phyloP scores from a whole-genome alignment of 1,140 invertebrate genomes.

The Drosophila neocordata region DNA sequence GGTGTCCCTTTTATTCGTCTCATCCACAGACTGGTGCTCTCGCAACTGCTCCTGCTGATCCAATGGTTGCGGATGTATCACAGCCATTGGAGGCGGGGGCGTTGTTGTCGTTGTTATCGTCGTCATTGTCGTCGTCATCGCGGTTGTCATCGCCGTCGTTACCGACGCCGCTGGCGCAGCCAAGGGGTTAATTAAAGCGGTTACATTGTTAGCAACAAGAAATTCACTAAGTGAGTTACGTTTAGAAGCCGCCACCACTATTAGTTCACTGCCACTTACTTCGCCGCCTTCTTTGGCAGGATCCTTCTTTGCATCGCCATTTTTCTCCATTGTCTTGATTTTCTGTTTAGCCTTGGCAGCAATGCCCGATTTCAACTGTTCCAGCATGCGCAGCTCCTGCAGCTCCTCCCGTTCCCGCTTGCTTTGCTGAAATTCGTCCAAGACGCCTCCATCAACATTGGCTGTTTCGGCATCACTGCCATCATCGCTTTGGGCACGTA shows the following conservation, averaged over 20 bases:
- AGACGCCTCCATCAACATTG: conserved; percentile 29
- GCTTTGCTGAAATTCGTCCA: conserved; percentile 83
- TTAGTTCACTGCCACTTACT: conserved; percentile 61
- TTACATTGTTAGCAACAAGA: conserved; percentile 81
- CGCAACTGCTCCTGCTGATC: conserved; percentile 11
- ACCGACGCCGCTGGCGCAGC: background rate
- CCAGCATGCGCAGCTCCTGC: conserved; percentile 86
- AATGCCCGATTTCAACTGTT: conserved; percentile 86
- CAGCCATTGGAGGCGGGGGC: conserved; percentile 34
- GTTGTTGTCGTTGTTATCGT: conserved; percentile 33
- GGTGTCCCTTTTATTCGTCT: conserved; percentile 48
- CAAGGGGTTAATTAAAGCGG: conserved; percentile 74
- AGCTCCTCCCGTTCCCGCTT: conserved; percentile 60
- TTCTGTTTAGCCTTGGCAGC: conserved; percentile 86
- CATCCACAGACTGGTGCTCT: conserved; percentile 34
- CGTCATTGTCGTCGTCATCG: conserved; percentile 4
- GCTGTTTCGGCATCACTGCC: conserved; percentile 83
- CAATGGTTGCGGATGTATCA: conserved; percentile 36
- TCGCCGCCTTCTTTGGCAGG: conserved; percentile 55
- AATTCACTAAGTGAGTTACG: conserved; percentile 82
- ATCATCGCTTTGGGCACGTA: conserved; percentile 86
- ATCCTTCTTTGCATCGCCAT: conserved; percentile 70
- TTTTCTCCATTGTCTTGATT: conserved; percentile 83
- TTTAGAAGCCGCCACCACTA: conserved; percentile 51
- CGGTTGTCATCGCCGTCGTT: background rate